These are phyloP conservation scores for Trimorus sp. DNA, from an alignment of 2,888 invertebrate species.

Conservation along the genomic window DNA sequence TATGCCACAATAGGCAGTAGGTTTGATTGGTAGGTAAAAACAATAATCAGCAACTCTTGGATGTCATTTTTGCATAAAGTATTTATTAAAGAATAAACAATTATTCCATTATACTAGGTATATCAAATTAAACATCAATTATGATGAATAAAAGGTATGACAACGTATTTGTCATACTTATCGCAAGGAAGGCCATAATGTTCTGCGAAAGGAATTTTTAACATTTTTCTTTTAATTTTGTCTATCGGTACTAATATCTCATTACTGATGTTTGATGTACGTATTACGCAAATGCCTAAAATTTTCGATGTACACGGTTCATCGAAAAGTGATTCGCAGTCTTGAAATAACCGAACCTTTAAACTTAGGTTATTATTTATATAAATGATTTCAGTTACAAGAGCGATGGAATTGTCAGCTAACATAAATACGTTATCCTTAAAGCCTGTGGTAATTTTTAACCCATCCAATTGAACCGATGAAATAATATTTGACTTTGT, in stretches of 20 bases:
- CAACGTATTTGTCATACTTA: slow-evolving; percentile 3
- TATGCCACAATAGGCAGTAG: too few relatives aligned
- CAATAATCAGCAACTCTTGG: too few relatives aligned
- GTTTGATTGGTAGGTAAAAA: too few relatives aligned
- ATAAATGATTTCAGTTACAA: not conserved
- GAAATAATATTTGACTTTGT: not conserved
- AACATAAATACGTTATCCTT: slow-evolving; percentile 13
- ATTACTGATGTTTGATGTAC: not conserved
- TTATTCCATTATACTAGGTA: too few relatives aligned
- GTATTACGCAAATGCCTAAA: slow-evolving; percentile 5
- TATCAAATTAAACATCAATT: too few relatives aligned
- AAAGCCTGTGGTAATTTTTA: not conserved
- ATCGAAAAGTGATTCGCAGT: not conserved
- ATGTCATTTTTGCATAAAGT: too few relatives aligned
- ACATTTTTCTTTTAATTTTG: not conserved
- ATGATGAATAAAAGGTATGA: too few relatives aligned
- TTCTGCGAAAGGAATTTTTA: slow-evolving; percentile 6
- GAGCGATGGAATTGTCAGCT: not conserved
- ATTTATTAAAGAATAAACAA: too few relatives aligned
- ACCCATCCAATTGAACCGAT: not conserved
- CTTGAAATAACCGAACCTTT: not conserved
- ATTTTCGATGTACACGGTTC: not conserved
- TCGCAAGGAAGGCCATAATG: not conserved
- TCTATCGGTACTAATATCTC: not conserved
- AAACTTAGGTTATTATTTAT: not conserved